Conservation (phyloP, 2,888 invertebrate species). For the Aphidoletes aphidimyza region DNA sequence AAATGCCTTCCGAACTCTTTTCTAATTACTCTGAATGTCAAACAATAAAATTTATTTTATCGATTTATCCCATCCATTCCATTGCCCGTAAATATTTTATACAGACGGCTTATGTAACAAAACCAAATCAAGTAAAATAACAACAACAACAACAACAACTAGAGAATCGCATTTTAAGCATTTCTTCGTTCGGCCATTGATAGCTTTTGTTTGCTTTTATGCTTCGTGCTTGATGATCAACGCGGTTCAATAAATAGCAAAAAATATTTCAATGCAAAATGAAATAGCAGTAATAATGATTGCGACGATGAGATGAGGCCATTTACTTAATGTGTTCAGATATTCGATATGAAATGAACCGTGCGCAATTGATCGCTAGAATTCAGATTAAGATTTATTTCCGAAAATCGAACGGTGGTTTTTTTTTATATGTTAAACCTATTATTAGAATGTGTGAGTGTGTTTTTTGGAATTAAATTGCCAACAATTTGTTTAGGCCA, state of each 20-base stretch:
- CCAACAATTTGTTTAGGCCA: neutral
- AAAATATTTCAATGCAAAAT: too few species aligned
- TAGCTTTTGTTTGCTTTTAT: neutral
- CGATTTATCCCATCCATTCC: neutral
- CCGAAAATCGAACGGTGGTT: neutral
- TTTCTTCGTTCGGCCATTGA: neutral
- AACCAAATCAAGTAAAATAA: too few species aligned
- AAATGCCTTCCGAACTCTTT: conserved; percentile 13
- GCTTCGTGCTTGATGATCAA: neutral
- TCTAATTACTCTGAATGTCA: conserved; percentile 25
- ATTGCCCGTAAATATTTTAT: too few species aligned
- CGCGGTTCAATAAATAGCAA: too few species aligned
- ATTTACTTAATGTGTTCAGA: neutral
- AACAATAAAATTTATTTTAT: conserved; percentile 31
- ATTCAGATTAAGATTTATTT: conserved; percentile 14
- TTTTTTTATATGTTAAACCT: neutral
- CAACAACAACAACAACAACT: too few species aligned
- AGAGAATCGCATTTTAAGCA: too few species aligned
- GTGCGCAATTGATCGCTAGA: conserved; percentile 13
- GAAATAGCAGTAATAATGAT: too few species aligned
- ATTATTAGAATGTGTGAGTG: neutral
- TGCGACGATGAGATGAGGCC: too few species aligned
- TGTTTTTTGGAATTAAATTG: neutral
- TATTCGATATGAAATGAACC: too few species aligned
- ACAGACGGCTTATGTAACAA: too few species aligned